Evolutionary conservation across 2,113 vertebrate species (phyloP), one percentile per base, ranked within the genome.

Genomic region (Cynocephalus volans): DNA sequence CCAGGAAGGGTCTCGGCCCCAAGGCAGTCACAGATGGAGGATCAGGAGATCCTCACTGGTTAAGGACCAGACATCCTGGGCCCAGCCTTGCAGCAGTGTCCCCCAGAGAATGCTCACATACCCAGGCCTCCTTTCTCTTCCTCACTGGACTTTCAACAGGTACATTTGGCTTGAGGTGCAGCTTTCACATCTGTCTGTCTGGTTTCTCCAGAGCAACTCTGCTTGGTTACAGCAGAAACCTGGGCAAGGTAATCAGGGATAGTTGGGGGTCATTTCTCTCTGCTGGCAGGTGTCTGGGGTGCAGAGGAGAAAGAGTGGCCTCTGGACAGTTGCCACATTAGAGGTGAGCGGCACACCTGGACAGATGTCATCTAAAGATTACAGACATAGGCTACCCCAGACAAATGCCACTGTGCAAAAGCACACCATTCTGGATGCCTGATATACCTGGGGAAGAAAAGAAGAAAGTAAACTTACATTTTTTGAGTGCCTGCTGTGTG

Each of bases 51-150:
- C 69, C 95, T 98, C 82, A 83, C 84, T 97, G 96, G 97, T 80
- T 98, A 95, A 80, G 92, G 97, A 97, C 96, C 98, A 98, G 97
- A 98, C 85, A 96, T 96, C 96, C 97, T 97, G 95, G 94, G 97
- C 75, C 79, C 56, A 41, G 31, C 86, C 58, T 58, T 64, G 69
- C 5, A 41, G 84, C 76, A 72, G 65, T 28, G 17, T 50, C 48
- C 62, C 41, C 79, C 82, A 17, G 45, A 80, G 48, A 85, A 17
- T 4, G 41, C 77, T 41, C 65, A 28, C 2, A 1, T 1, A 17
- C 8, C 50, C 1, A 3, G 41, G 13, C 50, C 33, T 13, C n/a
- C 24, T 33, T 84, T 13, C 31, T 9, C 23, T 88, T 80, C 48
- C 45, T 93, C 73, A 11, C 33, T 69, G 88, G n/a, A 48, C 70